phyloP scores from a whole-genome alignment of 2,888 invertebrate genomes.

The Eumacrocentrus americanus region DNA sequence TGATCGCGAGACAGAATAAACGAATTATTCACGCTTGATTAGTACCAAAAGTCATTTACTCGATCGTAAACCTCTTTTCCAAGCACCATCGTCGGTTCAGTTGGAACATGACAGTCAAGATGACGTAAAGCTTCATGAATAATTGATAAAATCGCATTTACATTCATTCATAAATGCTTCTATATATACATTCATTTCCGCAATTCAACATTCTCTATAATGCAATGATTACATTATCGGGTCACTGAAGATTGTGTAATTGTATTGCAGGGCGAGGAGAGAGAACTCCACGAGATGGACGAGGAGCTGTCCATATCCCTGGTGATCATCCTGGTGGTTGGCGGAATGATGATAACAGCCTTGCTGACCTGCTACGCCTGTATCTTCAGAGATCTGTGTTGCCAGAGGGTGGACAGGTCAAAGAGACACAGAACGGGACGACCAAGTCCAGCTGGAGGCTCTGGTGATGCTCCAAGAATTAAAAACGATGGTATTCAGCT shows the following conservation, averaged over 20 bases:
- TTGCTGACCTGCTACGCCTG: conserved; percentile 73
- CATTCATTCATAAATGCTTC: no score
- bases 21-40: neutral
- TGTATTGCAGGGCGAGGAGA: conserved; percentile 25
- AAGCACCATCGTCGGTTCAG: neutral
- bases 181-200: neutral
- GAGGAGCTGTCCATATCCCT: conserved; percentile 68
- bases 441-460: conserved; percentile 56
- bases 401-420: conserved; percentile 59
- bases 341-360: conserved; percentile 67
- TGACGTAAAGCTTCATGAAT: no score
- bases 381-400: conserved; percentile 70
- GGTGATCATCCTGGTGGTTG: conserved; percentile 68
- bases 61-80: neutral
- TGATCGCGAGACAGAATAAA: neutral
- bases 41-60: neutral
- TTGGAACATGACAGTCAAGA: neutral
- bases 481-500: conserved; percentile 66
- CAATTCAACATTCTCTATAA: neutral
- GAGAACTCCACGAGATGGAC: conserved; percentile 58
- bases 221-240: no score
- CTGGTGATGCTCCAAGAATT: conserved; percentile 41
- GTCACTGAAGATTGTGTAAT: no score
- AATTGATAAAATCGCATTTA: no score
- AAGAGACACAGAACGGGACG: conserved; percentile 62